A percentile compares a stretch with the other conserved stretches of the same genome.
These are phyloP conservation scores for Metallyticus violacea DNA, from an alignment of 2,888 invertebrate genomes.

Conservation along the genomic window DNA sequence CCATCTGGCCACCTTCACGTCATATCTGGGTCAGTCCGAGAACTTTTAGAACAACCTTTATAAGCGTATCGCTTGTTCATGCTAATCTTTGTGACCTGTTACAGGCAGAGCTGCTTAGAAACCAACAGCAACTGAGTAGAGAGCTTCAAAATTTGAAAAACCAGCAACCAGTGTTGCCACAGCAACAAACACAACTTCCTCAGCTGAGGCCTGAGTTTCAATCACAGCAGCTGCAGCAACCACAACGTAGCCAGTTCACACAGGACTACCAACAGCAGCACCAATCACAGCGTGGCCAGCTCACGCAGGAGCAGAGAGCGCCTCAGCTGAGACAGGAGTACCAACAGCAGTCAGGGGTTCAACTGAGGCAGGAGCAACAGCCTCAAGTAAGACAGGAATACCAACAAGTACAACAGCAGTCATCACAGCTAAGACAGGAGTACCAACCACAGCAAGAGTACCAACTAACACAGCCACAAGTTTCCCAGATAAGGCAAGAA, in stretches of 20 bases:
- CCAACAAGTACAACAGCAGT: not conserved
- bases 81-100: too few relatives aligned
- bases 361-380: not conserved
- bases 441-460: constrained; percentile 17
- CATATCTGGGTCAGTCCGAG: too few relatives aligned
- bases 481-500: constrained; percentile 33
- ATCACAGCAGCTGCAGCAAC: not conserved
- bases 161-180: not conserved
- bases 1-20: too few relatives aligned
- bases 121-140: not conserved
- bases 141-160: constrained; percentile 14
- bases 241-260: not conserved
- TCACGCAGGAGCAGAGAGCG: not conserved
- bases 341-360: not conserved
- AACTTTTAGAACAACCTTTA: too few relatives aligned
- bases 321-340: too few relatives aligned
- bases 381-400: not conserved
- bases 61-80: too few relatives aligned
- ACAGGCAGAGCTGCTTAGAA: not conserved
- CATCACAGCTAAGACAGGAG: not conserved
- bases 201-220: not conserved
- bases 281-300: not conserved
- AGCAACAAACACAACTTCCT: not conserved
- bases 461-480: constrained; percentile 37
- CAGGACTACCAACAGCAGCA: not conserved